Evolutionary conservation across 2,797 vertebrate species (phyloP).

Genomic region (Tarsius wallacei): DNA sequence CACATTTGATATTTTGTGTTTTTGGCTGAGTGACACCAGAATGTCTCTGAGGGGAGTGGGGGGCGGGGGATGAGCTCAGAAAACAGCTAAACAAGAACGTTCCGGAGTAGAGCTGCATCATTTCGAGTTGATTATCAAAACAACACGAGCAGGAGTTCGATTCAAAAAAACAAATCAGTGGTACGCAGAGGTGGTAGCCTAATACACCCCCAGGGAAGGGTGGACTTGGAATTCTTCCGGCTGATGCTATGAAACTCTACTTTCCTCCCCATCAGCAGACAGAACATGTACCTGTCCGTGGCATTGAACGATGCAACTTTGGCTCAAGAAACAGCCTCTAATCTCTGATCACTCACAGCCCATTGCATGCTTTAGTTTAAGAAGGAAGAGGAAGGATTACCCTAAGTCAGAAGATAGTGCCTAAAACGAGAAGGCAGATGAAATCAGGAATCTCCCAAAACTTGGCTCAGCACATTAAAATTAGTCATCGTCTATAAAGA

Average conservation of each 20-base stretch:
- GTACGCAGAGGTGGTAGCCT: neutral
- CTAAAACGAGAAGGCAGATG: conserved; percentile 8
- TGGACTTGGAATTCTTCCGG: neutral
- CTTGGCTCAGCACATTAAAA: conserved; percentile 59
- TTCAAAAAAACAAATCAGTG: neutral
- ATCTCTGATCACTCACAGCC: neutral
- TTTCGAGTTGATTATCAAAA: neutral
- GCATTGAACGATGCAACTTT: neutral
- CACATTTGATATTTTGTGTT: conserved; percentile 79
- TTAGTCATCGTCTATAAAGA: conserved; percentile 63
- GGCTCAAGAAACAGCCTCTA: neutral
- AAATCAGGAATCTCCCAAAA: conserved; percentile 51
- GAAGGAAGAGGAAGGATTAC: neutral
- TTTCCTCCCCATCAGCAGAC: neutral
- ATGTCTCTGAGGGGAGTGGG: conserved; percentile 6
- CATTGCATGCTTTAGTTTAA: neutral
- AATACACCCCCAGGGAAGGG: neutral
- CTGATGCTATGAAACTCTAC: neutral
- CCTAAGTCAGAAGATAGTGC: neutral
- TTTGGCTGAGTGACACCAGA: conserved; percentile 70
- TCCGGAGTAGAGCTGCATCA: neutral
- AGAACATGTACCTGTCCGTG: neutral
- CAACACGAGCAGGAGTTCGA: neutral
- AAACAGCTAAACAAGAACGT: neutral
- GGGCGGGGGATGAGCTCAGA: neutral